A percentile compares a stretch with the other conserved stretches of the same genome.
Evolutionary conservation across 2,113 vertebrate genomes (phyloP).

Genomic region (Rhynchomys soricoides): DNA sequence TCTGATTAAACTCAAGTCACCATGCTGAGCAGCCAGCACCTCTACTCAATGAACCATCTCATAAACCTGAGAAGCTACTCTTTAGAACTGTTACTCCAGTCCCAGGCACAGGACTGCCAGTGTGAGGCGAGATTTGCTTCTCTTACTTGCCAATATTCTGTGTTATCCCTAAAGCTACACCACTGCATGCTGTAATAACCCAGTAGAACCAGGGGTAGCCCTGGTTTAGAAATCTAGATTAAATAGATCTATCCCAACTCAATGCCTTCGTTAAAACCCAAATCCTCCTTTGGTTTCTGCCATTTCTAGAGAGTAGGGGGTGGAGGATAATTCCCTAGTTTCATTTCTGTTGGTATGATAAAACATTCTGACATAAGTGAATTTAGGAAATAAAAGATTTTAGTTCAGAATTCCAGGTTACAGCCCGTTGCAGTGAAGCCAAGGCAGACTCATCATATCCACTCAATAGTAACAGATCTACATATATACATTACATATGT

Average conservation of each 20-base stretch:
- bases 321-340: background rate
- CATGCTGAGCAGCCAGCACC: accelerated
- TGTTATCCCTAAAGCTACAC: background rate
- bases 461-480: background rate
- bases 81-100: background rate
- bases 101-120: background rate
- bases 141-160: background rate
- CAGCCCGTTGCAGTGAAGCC: background rate
- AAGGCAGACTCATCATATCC: background rate
- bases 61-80: background rate
- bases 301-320: background rate
- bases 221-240: background rate
- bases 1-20: too few species aligned
- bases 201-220: too few species aligned
- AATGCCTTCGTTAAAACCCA: background rate
- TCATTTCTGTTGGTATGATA: background rate
- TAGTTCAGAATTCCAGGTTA: background rate
- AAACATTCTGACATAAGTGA: background rate
- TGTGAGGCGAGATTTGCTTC: background rate
- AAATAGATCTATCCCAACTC: background rate
- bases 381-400: background rate
- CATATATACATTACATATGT: too few species aligned
- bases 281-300: background rate
- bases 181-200: too few species aligned
- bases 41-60: too few species aligned